These are phyloP conservation scores for Bombus polaris DNA, from an alignment of 1,140 invertebrate genomes.

Conservation along the genomic window DNA sequence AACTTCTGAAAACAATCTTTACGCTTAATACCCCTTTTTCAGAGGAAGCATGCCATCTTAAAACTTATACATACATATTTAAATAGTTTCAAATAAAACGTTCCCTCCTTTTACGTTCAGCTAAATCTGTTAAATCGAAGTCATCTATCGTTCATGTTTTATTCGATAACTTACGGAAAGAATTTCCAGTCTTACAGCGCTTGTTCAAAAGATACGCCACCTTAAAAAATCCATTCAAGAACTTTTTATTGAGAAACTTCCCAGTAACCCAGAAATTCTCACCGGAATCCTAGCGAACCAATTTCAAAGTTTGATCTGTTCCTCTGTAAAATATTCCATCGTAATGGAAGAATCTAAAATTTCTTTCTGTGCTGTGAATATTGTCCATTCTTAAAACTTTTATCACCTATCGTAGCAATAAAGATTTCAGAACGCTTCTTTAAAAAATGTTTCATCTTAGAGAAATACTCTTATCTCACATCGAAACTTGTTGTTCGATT, in stretches of 20 bases:
- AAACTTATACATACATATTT: not conserved
- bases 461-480: not conserved
- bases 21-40: not conserved
- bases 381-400: not conserved
- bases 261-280: constrained; percentile 32
- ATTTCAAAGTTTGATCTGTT: constrained; percentile 17
- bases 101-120: not conserved
- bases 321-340: not conserved
- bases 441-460: not conserved
- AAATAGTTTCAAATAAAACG: not conserved
- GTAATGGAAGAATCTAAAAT: not conserved
- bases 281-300: not conserved
- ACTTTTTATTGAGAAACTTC: constrained; percentile 25
- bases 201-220: not conserved
- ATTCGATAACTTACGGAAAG: not conserved
- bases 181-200: not conserved
- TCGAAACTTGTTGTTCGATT: not conserved
- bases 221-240: not conserved
- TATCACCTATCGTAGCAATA: not conserved
- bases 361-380: not conserved
- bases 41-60: not conserved
- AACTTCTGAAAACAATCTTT: not conserved
- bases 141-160: not conserved
- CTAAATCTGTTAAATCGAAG: not conserved
- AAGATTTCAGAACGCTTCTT: not conserved